Percentiles rank a stretch among this genome's conserved stretches.
Evolutionary conservation across 2,797 vertebrate species (phyloP).

Genomic region (Antennarius maculatus): DNA sequence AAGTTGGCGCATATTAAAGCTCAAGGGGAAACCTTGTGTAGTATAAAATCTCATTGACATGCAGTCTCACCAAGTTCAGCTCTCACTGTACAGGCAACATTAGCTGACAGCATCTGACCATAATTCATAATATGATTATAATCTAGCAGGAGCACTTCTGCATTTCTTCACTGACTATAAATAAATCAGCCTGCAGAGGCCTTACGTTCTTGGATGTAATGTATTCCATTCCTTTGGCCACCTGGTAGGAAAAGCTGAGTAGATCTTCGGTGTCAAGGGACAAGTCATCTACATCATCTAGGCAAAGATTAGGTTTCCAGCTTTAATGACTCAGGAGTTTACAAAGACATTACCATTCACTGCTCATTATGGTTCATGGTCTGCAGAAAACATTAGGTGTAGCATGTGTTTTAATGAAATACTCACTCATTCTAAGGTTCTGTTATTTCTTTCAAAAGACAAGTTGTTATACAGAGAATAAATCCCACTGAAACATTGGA

Average conservation of each 20-base stretch:
- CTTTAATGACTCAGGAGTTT: background rate
- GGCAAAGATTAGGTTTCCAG: constrained; percentile 10
- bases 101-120: constrained; percentile 26
- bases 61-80: background rate
- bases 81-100: constrained; percentile 7
- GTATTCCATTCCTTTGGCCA: constrained; percentile 98
- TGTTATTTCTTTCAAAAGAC: no score
- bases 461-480: background rate
- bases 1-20: background rate
- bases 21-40: background rate
- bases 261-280: constrained; percentile 88
- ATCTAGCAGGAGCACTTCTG: constrained; percentile 35
- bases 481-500: background rate
- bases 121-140: constrained; percentile 41
- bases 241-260: constrained; percentile 95
- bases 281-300: constrained; percentile 78
- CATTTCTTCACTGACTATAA: constrained; percentile 12
- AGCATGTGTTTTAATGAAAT: no score
- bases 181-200: constrained; percentile 30
- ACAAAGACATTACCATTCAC: background rate
- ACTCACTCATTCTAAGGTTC: no score
- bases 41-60: background rate
- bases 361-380: no score
- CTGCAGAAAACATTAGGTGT: no score
- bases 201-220: constrained; percentile 93